Evolutionary conservation across 2,888 invertebrate genomes (phyloP), one percentile per base, ranked within the genome.

Genomic region (Campaea margaritaria): DNA sequence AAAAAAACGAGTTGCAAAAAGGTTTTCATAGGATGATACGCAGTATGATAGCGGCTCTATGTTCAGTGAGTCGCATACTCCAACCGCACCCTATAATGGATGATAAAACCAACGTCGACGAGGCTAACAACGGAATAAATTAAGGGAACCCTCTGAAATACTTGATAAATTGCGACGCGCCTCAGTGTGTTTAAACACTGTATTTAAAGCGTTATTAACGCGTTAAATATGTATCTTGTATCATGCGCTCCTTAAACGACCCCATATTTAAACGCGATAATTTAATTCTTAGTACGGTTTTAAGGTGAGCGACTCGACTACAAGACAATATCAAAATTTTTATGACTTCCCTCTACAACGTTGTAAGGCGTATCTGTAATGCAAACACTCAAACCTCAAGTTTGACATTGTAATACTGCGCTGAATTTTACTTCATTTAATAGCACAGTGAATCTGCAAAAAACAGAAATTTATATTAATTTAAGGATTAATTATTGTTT

Each of bases 71-170:
- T 49, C 45, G 41, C 21, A 46, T 63, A 53, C 67, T 70, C 68
- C 60, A 67, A 70, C 70, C 70, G 69, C 69, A 72, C 70, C 73
- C 76, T 72, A 76, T 83, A 85, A 84, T 82, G 83, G 80, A 81
- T 79, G 80, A 62, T 68, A 82, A 83, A 84, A 84, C 81, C 82
- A 75, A 83, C 83, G 79, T 79, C 82, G 79, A 79, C 76, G 78
- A 73, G 73, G 68, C 78, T 80, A 78, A 80, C 80, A 82, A 76
- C 78, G 69, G 81, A 80, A 84, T 82, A 82, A 83, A 84, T 84
- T 85, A 82, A 78, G 73, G 71, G 75, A 78, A 77, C 77, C 78
- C 77, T 76, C 76, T 73, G 74, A 82, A 85, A 82, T 81, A 73
- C 76, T 78, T 82, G 77, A 85, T 83, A 79, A 84, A 85, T 84